Evolutionary conservation across 2,797 vertebrate genomes (phyloP).

Genomic region (Poeciliopsis infans): DNA sequence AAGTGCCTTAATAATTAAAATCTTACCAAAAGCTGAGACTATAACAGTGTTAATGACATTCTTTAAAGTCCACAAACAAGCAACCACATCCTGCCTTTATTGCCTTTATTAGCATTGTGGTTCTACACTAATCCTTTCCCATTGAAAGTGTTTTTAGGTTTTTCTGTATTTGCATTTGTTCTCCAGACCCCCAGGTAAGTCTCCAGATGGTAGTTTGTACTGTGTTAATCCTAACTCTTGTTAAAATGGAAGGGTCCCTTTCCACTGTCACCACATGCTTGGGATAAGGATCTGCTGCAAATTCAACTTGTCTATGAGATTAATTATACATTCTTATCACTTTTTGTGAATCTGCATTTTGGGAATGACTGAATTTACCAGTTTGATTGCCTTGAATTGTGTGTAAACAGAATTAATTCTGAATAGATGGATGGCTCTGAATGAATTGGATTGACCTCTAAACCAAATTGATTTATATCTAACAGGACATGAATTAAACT

Average conservation of each 20-base stretch:
- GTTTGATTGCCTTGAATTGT: not conserved
- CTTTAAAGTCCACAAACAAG: not conserved
- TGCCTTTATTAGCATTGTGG: not conserved
- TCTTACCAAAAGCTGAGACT: not conserved
- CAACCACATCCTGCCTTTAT: not conserved
- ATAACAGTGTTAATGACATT: not conserved
- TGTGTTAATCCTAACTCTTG: too few species aligned
- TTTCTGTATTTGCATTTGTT: not conserved
- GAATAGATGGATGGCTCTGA: not conserved
- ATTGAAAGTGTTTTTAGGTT: not conserved
- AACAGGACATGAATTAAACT: not conserved
- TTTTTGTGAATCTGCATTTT: not conserved
- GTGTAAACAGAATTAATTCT: not conserved
- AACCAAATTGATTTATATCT: not conserved
- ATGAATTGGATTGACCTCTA: not conserved
- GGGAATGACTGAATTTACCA: not conserved
- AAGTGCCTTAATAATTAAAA: not conserved
- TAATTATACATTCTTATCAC: not conserved
- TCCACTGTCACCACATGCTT: not conserved
- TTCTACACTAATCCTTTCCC: not conserved
- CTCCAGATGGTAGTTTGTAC: not conserved
- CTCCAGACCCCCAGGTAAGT: not conserved
- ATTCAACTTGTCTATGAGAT: not conserved
- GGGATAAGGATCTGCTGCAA: not conserved
- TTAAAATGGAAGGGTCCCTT: not conserved